phyloP scores from a whole-genome alignment of 2,113 vertebrate genomes.

The Ailurus styani region DNA sequence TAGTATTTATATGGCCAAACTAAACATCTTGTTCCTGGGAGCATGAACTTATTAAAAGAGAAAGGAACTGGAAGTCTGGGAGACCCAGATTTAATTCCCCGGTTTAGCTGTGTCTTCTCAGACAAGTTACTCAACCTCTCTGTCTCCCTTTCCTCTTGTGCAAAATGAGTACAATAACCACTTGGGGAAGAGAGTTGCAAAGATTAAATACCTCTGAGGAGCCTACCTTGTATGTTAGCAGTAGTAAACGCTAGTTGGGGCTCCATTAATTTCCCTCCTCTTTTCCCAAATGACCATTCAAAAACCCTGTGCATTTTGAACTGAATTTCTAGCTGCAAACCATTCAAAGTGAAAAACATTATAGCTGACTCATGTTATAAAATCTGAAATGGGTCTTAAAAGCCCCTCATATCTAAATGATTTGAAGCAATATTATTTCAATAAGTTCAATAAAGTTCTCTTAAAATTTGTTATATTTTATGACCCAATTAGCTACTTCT shows the following conservation, averaged over 20 bases:
- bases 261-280: background rate
- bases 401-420: background rate
- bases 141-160: background rate
- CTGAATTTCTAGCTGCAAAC: background rate
- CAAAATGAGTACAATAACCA: background rate
- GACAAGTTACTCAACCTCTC: background rate
- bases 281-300: background rate
- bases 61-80: background rate
- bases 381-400: conserved; percentile 1
- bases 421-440: conserved; percentile 34
- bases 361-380: background rate
- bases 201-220: background rate
- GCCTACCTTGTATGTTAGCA: background rate
- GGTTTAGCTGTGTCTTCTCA: background rate
- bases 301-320: background rate
- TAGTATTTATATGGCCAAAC: background rate
- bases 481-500: background rate
- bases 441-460: conserved; percentile 1
- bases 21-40: background rate
- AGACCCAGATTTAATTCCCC: background rate
- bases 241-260: background rate
- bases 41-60: background rate
- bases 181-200: background rate
- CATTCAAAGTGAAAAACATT: background rate
- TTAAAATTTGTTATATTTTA: conserved; percentile 33